Conservation (phyloP, 2,113 vertebrate genomes). For the Condylura cristata region DNA sequence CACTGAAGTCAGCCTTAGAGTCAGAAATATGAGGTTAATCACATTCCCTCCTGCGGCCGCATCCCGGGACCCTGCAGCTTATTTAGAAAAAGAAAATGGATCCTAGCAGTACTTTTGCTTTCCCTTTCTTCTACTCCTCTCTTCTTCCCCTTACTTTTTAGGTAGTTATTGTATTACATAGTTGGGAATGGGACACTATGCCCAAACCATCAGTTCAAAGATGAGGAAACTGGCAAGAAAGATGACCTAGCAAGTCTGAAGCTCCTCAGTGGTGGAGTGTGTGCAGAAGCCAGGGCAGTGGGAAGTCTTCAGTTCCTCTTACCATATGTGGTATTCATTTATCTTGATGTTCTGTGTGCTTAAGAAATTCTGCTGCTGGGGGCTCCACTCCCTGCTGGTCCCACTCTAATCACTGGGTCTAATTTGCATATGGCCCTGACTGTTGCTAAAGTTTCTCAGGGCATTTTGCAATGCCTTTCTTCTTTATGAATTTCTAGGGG, state of each 20-base stretch:
- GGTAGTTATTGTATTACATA: neutral
- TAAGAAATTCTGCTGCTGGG: neutral
- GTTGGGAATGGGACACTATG: neutral
- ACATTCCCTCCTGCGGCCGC: neutral
- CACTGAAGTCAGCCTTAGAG: neutral
- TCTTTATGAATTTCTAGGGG: neutral
- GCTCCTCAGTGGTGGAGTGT: rapidly evolving
- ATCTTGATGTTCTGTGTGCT: neutral
- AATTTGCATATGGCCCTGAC: neutral
- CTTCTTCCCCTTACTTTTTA: neutral
- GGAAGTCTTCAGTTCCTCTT: neutral
- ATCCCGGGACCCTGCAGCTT: rapidly evolving
- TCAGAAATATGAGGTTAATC: neutral
- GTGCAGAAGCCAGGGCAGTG: neutral
- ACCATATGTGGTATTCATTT: rapidly evolving
- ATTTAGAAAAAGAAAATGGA: neutral
- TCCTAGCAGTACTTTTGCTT: neutral
- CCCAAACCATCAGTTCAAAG: neutral
- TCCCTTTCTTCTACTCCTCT: neutral
- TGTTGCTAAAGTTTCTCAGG: neutral
- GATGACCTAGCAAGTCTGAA: no score
- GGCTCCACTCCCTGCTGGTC: neutral
- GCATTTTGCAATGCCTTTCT: neutral
- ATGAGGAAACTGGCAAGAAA: neutral
- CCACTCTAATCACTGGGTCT: neutral